Base-by-base conservation (phyloP, 92 coral and sea anemone genomes). In the Palythoa grandis region DNA sequence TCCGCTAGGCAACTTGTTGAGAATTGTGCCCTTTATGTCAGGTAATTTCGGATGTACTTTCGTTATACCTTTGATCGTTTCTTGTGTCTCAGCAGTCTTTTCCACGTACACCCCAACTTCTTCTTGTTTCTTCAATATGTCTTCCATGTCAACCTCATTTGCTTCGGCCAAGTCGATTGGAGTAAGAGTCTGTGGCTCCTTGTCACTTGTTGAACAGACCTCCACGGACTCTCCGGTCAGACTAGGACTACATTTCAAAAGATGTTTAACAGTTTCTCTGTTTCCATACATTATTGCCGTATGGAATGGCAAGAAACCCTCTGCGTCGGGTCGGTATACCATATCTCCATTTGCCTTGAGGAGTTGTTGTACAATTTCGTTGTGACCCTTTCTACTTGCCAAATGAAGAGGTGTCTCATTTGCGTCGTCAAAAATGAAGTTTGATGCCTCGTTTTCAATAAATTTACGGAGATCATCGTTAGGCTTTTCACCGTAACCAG, bases 291-390 rank as follows among this genome's bases (percentile, higher is more conserved):
- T 76, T 50, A 76, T 54, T 35, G 67, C 82, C 11, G 14, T 29
- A 54, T 76, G 82, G 66, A 76, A 76, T 52, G 82, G 50, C 22
- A 76, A 54, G 67, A 76, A 76, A 3, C 67, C 82, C 24, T 76
- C 82, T 23, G 82, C 82, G 29, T 76, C 82, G 52, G 13, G 68
- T 38, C 11, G 5, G n/a, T 24, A 53, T 40, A 76, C 47, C 67
- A 54, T 52, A 14, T 53, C 10, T 15, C 5, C 1, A 37, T 76
- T 25, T 53, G 65, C 47, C 7, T 54, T 23, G 20, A 1, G n/a
- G 67, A 76, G 82, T 14, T 52, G 82, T 10, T 17, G 68, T 17
- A 53, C 82, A 4, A 76, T 76, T 0, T 76, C 48, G n/a, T 25
- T 53, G 82, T 76, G 47, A 4, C 82, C 82, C n/a, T 76, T 76